Percentiles rank a stretch among this genome's conserved stretches.
Conservation (phyloP, 2,888 invertebrate genomes). For the Lycia hirtaria region DNA sequence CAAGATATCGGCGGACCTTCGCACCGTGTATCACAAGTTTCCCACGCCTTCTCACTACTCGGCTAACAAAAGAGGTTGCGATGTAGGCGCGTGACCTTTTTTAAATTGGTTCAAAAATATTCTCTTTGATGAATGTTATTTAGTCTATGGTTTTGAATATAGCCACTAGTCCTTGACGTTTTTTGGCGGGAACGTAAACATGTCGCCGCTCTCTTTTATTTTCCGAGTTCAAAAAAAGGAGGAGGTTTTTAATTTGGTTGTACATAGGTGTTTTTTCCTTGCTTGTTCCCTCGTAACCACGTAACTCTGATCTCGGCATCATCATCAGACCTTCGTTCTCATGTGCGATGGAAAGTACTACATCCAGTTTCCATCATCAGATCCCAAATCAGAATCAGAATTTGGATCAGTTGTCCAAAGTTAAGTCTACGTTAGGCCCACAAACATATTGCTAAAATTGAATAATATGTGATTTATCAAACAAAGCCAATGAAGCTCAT, state of each 20-base stretch:
- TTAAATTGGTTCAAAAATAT: slow-evolving; percentile 47
- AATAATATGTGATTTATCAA: too few relatives aligned
- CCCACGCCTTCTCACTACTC: slow-evolving; percentile 58
- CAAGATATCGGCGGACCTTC: slow-evolving; percentile 52
- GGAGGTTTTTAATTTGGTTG: not conserved
- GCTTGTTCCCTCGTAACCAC: too few relatives aligned
- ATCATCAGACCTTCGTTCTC: too few relatives aligned
- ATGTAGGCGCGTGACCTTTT: slow-evolving; percentile 50
- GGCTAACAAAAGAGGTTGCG: slow-evolving; percentile 57
- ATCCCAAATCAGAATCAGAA: too few relatives aligned
- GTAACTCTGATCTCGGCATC: too few relatives aligned
- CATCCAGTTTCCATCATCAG: too few relatives aligned
- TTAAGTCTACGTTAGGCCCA: too few relatives aligned
- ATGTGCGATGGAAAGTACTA: too few relatives aligned
- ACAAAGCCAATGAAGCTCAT: too few relatives aligned
- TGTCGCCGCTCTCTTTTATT: not conserved
- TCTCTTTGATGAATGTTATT: not conserved
- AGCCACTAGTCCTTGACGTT: not conserved
- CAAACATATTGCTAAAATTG: too few relatives aligned
- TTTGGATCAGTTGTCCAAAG: too few relatives aligned
- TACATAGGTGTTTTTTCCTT: not conserved
- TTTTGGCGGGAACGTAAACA: not conserved
- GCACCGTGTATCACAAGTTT: slow-evolving; percentile 47
- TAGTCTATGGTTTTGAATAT: too few relatives aligned
- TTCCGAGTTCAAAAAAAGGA: not conserved